Base-by-base conservation (phyloP, 1,140 invertebrate genomes). In the Nixonia krombeini region DNA sequence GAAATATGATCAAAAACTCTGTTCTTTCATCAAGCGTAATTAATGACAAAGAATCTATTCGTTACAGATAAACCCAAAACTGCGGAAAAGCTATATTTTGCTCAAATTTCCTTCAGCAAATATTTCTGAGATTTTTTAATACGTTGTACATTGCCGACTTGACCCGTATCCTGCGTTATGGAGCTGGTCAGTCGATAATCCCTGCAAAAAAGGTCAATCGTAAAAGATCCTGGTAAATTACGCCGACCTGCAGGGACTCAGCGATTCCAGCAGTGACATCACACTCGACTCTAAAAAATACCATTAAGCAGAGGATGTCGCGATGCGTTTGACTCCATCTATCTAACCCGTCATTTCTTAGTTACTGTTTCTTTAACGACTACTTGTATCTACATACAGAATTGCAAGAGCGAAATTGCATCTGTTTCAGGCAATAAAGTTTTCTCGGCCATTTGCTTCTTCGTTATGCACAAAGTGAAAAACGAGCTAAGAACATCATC, bases 341-440 rank as follows among this genome's bases (percentile, higher is more conserved):
- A 29, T 18, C 50, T 38, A 31, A 55, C 37, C 18, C 49, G 26
- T 23, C 38, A 41, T 29, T 21, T 15, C 40, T 67, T 56, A 50
- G 15, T 17, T 28, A 31, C 31, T 31, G 10, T 46, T 9, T 56
- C 35, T 33, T 61, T 56, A 55, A 61, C 41, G 31, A 28, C 41
- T 67, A 61, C 26, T 18, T 52, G 50, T 61, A 66, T 66, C 55
- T 66, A 66, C 55, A 53, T 53, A 55, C 21, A 46, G 26, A 47
- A 33, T 33, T 46, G 42, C 42, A 16, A 46, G 38, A 42, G 35
- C 35, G 35, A 23, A 47, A 52, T 46, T 53, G 41, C 42, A 62
- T 52, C 26, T 45, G 33, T 46, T 40, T 17, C 12, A 23, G 26
- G 18, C 56, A 57, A 12, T 21, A 25, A 52, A 52, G 10, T 31